Evolutionary conservation across 2,888 invertebrate genomes (phyloP).

Genomic region (Lysandra bellargus): DNA sequence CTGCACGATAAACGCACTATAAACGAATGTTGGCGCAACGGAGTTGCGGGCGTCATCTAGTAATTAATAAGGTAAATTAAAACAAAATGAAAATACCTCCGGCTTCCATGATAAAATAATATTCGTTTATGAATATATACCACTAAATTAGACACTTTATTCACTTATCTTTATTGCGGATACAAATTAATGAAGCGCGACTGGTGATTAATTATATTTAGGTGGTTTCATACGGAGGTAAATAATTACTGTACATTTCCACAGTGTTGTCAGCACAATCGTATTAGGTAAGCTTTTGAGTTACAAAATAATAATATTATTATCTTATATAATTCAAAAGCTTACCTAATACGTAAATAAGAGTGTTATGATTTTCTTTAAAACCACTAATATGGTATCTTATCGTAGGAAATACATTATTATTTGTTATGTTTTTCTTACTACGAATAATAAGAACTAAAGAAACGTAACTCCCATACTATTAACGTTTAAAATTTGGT

Average conservation of each 20-base stretch:
- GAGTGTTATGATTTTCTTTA: neutral
- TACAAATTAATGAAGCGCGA: slow-evolving; percentile 25
- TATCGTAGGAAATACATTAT: too few species aligned
- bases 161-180: slow-evolving; percentile 18
- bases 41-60: too few species aligned
- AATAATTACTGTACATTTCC: slow-evolving; percentile 14
- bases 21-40: too few species aligned
- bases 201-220: slow-evolving; percentile 33
- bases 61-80: too few species aligned
- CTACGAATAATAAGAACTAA: too few species aligned
- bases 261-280: neutral
- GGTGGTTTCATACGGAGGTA: neutral
- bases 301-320: neutral
- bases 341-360: neutral
- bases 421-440: too few species aligned
- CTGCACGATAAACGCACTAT: too few species aligned
- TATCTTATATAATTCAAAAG: too few species aligned
- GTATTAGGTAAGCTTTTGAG: neutral
- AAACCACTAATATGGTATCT: neutral
- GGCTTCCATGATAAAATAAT: neutral
- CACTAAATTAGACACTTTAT: neutral
- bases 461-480: too few species aligned
- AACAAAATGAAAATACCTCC: neutral
- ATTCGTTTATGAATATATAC: neutral
- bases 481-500: too few species aligned